Conservation (phyloP, 2,888 invertebrate species). For the Folsomia manolachei region DNA sequence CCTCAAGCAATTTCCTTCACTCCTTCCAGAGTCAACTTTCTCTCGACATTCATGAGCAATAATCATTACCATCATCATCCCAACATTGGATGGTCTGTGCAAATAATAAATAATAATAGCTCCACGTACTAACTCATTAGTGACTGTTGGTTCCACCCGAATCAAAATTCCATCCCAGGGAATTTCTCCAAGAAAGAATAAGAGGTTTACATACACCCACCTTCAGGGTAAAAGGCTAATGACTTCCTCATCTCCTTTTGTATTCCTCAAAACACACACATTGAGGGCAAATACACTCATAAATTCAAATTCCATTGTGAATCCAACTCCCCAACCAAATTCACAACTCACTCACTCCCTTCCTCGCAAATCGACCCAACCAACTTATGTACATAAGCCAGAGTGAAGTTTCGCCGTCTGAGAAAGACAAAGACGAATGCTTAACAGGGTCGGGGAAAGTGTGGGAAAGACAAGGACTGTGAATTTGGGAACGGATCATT, state of each 20-base stretch:
- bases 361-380: not conserved
- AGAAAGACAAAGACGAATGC: not conserved
- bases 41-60: not conserved
- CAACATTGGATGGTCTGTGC: not conserved
- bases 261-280: not conserved
- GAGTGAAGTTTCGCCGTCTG: not conserved
- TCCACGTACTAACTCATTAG: not conserved
- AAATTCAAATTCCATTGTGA: not conserved
- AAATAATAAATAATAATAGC: not conserved
- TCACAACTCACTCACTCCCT: not conserved
- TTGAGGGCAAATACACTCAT: not conserved
- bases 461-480: not conserved
- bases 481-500: not conserved
- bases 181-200: not conserved
- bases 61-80: not conserved
- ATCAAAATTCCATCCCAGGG: not conserved
- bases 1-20: not conserved
- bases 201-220: not conserved
- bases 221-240: conserved; percentile 15
- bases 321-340: not conserved
- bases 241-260: conserved; percentile 17
- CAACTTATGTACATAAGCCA: too few relatives aligned
- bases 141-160: too few relatives aligned
- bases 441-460: not conserved
- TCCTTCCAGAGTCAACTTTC: not conserved